A percentile compares a stretch with the other conserved stretches of the same genome.
phyloP scores from a whole-genome alignment of 2,888 invertebrate genomes.

The Cephalotes varians region DNA sequence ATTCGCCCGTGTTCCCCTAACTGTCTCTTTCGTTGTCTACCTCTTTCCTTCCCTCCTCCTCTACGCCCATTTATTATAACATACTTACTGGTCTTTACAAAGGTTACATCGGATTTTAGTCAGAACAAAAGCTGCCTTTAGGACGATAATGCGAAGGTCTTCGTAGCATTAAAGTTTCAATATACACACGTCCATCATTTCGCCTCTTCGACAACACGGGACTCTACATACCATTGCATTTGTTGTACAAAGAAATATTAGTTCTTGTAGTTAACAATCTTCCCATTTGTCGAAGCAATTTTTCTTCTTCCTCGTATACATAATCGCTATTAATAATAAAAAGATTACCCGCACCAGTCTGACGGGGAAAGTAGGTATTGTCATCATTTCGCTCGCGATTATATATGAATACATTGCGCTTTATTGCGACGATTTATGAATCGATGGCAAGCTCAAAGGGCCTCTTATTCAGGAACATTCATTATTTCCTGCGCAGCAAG shows the following conservation, averaged over 20 bases:
- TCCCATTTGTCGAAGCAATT: slow-evolving; percentile 10
- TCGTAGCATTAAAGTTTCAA: not conserved
- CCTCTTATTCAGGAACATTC: slow-evolving; percentile 60
- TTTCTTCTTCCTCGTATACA: not conserved
- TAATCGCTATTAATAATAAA: slow-evolving; percentile 50
- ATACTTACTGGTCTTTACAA: slow-evolving; percentile 27
- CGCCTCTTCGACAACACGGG: not conserved
- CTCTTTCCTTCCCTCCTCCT: slow-evolving; percentile 36
- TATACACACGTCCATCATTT: not conserved
- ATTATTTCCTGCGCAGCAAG: slow-evolving; percentile 59
- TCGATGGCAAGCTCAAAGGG: slow-evolving; percentile 28
- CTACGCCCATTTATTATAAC: not conserved
- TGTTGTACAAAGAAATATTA: not conserved
- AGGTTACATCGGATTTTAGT: slow-evolving; percentile 21
- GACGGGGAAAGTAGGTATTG: not conserved
- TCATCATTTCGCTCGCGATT: slow-evolving; percentile 32
- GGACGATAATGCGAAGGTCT: slow-evolving; percentile 5
- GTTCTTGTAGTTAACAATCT: slow-evolving; percentile 1
- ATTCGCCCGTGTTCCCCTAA: slow-evolving; percentile 75
- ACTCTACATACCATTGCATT: not conserved
- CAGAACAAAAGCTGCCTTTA: not conserved
- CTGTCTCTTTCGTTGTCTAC: slow-evolving; percentile 46
- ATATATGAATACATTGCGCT: slow-evolving; percentile 20
- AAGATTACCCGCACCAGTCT: slow-evolving; percentile 14
- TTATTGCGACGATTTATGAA: slow-evolving; percentile 44